Conservation (phyloP, 2,113 vertebrate species). For the Oryzias melastigma region DNA sequence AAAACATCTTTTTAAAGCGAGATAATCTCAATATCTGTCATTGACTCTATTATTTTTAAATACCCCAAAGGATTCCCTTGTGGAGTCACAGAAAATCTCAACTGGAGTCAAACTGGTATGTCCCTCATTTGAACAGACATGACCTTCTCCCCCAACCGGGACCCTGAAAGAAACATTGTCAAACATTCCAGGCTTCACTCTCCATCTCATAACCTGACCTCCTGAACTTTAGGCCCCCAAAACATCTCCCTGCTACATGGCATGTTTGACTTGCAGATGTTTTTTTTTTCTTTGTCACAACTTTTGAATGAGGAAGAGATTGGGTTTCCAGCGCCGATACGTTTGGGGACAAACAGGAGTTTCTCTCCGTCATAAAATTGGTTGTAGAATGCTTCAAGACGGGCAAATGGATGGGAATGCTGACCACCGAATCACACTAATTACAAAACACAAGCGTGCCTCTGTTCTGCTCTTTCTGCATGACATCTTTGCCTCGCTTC, state of each 20-base stretch:
- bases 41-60: background rate
- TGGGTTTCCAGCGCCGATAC: too few species aligned
- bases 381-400: constrained; percentile 42
- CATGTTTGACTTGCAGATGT: background rate
- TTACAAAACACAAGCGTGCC: constrained; percentile 55
- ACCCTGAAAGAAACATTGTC: constrained; percentile 31
- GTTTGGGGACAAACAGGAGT: too few species aligned
- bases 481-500: constrained; percentile 28
- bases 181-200: constrained; percentile 52
- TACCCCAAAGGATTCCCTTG: too few species aligned
- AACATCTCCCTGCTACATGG: constrained; percentile 7
- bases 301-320: background rate
- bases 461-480: constrained; percentile 42
- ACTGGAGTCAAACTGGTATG: background rate
- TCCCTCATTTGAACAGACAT: constrained; percentile 1
- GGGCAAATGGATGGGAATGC: constrained; percentile 42
- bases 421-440: constrained; percentile 47
- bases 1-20: too few species aligned
- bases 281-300: constrained; percentile 4
- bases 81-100: too few species aligned
- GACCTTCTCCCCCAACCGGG: constrained; percentile 12
- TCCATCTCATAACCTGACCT: constrained; percentile 57
- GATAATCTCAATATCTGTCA: background rate
- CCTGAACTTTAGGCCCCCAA: constrained; percentile 38
- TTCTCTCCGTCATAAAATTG: constrained; percentile 19